phyloP scores from a whole-genome alignment of 2,888 invertebrate species.

The Drosophila cognata region DNA sequence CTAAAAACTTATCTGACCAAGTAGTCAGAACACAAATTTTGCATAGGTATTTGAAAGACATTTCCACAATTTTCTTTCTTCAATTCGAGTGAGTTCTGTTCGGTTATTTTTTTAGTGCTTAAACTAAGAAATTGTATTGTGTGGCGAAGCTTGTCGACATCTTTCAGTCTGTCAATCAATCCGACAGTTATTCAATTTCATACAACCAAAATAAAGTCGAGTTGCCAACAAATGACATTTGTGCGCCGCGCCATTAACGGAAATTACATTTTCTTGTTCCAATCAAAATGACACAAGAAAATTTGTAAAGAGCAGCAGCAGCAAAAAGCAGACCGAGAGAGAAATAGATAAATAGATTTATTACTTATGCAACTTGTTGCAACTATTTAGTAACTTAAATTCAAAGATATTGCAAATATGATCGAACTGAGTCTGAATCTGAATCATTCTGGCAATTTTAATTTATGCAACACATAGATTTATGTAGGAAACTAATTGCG shows the following conservation, averaged over 20 bases:
- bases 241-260: constrained; percentile 47
- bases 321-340: not conserved
- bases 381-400: not conserved
- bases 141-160: not conserved
- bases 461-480: not conserved
- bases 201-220: constrained; percentile 3
- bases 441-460: not conserved
- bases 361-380: not conserved
- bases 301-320: constrained; percentile 7
- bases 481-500: constrained; percentile 14
- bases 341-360: constrained; percentile 7
- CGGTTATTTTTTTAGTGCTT: not conserved
- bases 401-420: not conserved
- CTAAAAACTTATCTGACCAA: not conserved
- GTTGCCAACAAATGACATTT: constrained; percentile 23
- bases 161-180: constrained; percentile 44
- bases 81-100: not conserved
- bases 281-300: constrained; percentile 53
- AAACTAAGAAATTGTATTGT: not conserved
- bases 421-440: not conserved
- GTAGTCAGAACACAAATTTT: not conserved
- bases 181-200: constrained; percentile 27
- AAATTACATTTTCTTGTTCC: constrained; percentile 70
- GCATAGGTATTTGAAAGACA: not conserved
- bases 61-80: not conserved